These are phyloP conservation scores for Polymixis flavicincta DNA, from an alignment of 2,888 invertebrate species.

Conservation along the genomic window DNA sequence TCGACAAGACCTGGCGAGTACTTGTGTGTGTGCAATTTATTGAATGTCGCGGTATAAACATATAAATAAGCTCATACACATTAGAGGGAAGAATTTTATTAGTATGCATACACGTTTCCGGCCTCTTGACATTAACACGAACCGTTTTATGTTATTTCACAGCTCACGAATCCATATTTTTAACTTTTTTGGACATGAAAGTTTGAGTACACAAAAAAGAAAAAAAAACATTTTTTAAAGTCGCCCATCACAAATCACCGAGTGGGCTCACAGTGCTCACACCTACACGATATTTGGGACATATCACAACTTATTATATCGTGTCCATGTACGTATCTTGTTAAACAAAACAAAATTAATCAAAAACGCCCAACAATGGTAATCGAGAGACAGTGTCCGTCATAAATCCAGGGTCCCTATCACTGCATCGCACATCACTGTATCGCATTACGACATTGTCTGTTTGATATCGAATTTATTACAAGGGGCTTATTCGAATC, in stretches of 20 bases:
- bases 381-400: conserved; percentile 74
- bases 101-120: conserved; percentile 61
- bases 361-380: conserved; percentile 73
- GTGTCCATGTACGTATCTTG: conserved; percentile 64
- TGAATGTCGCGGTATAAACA: conserved; percentile 46
- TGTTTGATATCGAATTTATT: conserved; percentile 87
- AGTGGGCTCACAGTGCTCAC: conserved; percentile 62
- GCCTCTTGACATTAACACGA: conserved; percentile 54
- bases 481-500: conserved; percentile 82
- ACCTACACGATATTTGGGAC: conserved; percentile 62
- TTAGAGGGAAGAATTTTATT: conserved; percentile 60
- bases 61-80: conserved; percentile 46
- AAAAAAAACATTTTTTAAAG: conserved; percentile 39
- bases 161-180: conserved; percentile 48
- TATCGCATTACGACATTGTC: conserved; percentile 88
- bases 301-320: conserved; percentile 61
- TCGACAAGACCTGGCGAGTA: conserved; percentile 29
- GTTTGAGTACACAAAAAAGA: conserved; percentile 50
- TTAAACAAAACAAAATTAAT: conserved; percentile 76
- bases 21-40: conserved; percentile 53
- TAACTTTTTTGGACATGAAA: conserved; percentile 50
- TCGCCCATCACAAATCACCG: conserved; percentile 61
- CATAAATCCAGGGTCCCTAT: conserved; percentile 84
- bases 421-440: conserved; percentile 82
- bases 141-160: conserved; percentile 49